Percentiles rank a stretch among this genome's conserved stretches.
Evolutionary conservation across 1,140 invertebrate genomes (phyloP).

Genomic region (Zaprionus nigranus): DNA sequence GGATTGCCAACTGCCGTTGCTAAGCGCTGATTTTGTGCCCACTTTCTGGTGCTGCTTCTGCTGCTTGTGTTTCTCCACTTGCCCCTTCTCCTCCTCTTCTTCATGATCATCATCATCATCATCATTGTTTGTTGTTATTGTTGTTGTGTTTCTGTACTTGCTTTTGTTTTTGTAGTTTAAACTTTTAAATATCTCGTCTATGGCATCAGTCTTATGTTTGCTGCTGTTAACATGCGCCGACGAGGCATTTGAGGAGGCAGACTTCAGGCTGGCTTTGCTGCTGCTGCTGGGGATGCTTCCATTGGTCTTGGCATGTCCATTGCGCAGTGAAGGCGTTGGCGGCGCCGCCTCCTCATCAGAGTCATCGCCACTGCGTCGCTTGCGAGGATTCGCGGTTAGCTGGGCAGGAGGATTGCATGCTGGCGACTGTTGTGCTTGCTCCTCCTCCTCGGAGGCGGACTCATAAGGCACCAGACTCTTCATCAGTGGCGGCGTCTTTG

Average conservation of each 20-base stretch:
- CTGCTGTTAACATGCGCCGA: slow-evolving; percentile 58
- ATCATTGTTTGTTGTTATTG: not conserved
- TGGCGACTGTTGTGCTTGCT: slow-evolving; percentile 35
- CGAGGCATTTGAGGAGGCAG: slow-evolving; percentile 52
- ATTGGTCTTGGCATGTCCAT: slow-evolving; percentile 60
- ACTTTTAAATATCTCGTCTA: slow-evolving; percentile 81
- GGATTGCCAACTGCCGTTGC: slow-evolving; percentile 35
- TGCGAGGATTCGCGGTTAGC: slow-evolving; percentile 54
- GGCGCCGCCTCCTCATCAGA: slow-evolving; percentile 44
- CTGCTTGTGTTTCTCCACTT: slow-evolving; percentile 27
- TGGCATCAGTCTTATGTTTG: slow-evolving; percentile 81
- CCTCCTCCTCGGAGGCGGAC: slow-evolving; percentile 79
- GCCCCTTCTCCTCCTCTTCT: slow-evolving; percentile 35
- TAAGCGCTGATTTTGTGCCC: slow-evolving; percentile 8
- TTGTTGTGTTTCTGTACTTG: slow-evolving; percentile 47
- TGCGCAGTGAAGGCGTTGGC: slow-evolving; percentile 20
- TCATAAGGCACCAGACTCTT: slow-evolving; percentile 83
- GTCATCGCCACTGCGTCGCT: slow-evolving; percentile 59
- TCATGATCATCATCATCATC: slow-evolving; percentile 24
- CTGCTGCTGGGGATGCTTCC: slow-evolving; percentile 21
- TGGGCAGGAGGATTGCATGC: slow-evolving; percentile 4
- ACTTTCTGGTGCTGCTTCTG: slow-evolving; percentile 1
- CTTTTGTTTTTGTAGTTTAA: slow-evolving; percentile 60
- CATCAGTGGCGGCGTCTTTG: slow-evolving; percentile 52
- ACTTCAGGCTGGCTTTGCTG: slow-evolving; percentile 30